phyloP scores from a whole-genome alignment of 1,140 invertebrate species.

The Babylonia areolata region DNA sequence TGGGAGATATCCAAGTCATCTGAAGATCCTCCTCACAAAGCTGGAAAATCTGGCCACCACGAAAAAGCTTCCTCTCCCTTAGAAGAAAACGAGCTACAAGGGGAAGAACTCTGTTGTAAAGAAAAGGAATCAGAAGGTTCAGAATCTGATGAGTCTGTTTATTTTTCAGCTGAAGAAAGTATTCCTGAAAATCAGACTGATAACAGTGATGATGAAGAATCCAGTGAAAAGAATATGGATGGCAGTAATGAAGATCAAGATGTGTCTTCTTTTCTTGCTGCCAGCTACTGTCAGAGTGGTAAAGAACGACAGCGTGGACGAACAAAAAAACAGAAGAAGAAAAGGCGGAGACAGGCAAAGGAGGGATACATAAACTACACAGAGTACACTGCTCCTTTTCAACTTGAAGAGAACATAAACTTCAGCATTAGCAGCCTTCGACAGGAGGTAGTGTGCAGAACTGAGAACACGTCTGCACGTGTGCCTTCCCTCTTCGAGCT shows the following conservation, averaged over 20 bases:
- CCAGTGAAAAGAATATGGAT: not conserved
- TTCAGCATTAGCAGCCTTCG: not conserved
- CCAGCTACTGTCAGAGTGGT: not conserved
- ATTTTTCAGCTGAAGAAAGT: slow-evolving; percentile 28
- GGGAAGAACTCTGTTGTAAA: not conserved
- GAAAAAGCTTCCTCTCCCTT: not conserved
- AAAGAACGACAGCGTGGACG: not conserved
- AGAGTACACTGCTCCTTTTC: slow-evolving; percentile 3
- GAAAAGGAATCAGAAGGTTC: not conserved
- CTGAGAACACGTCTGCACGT: not conserved
- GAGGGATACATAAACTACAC: not conserved
- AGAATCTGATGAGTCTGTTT: not conserved
- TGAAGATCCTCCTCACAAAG: not conserved
- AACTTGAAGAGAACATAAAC: not conserved
- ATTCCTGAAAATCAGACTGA: not conserved
- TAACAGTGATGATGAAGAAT: not conserved
- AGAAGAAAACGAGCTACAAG: not conserved
- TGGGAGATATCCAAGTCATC: slow-evolving; percentile 20
- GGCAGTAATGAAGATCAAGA: not conserved
- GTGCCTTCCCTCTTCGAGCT: slow-evolving; percentile 25
- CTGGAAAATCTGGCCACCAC: not conserved
- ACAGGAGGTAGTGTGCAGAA: not conserved
- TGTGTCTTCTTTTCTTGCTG: not conserved
- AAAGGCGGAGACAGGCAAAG: not conserved
- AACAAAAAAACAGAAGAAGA: slow-evolving; percentile 22